Conservation (phyloP, 64 coral and sea anemone species). For the Dendrophyllia cribrosa region DNA sequence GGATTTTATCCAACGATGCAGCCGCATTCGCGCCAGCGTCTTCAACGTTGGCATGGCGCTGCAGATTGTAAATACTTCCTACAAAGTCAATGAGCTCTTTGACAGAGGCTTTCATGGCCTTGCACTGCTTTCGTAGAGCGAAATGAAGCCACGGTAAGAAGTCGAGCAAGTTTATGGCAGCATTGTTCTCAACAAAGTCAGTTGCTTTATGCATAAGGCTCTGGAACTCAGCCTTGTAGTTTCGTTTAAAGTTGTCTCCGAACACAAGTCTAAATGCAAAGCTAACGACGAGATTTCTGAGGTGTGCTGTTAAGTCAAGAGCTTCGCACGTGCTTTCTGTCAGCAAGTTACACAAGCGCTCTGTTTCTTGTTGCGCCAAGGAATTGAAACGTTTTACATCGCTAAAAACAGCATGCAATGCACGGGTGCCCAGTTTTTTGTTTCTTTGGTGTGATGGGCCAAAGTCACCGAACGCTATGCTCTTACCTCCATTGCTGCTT, state of each 20-base stretch:
- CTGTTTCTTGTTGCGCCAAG: constrained; percentile 54
- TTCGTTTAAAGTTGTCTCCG: constrained; percentile 57
- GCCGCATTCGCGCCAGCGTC: constrained; percentile 29
- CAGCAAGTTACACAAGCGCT: constrained; percentile 36
- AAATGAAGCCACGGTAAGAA: constrained; percentile 85
- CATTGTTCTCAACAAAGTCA: constrained; percentile 73
- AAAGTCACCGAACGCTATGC: constrained; percentile 76
- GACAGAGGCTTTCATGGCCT: constrained; percentile 62
- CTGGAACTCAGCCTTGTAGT: constrained; percentile 35
- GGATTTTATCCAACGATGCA: constrained; percentile 38
- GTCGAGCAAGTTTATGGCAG: constrained; percentile 64
- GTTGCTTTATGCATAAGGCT: constrained; percentile 31
- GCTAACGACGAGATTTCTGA: constrained; percentile 56
- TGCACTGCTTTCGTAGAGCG: constrained; percentile 41
- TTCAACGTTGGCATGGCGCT: constrained; percentile 24
- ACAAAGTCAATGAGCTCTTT: constrained; percentile 57
- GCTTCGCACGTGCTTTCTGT: constrained; percentile 8
- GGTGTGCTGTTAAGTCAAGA: constrained; percentile 46
- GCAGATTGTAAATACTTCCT: constrained; percentile 15
- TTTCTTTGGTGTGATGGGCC: constrained; percentile 53
- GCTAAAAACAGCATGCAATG: constrained; percentile 58
- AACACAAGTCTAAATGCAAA: constrained; percentile 77
- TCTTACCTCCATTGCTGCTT: constrained; percentile 60
- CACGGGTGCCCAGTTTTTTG: constrained; percentile 66
- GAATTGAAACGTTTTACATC: constrained; percentile 62